These are phyloP conservation scores for Lucinisca nassula DNA, from an alignment of 2,888 invertebrate genomes.

Conservation along the genomic window DNA sequence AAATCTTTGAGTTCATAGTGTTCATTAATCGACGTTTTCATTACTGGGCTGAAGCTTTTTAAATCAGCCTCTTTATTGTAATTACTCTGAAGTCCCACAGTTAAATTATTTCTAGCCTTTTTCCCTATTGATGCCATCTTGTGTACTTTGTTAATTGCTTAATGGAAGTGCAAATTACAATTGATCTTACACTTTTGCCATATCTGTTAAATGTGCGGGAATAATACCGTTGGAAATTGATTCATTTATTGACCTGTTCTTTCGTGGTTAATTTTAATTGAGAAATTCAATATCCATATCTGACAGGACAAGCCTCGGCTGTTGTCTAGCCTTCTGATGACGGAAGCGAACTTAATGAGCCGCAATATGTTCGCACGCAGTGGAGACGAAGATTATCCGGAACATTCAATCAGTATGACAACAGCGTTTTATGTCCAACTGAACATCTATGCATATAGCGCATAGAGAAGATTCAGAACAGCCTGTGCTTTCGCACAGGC, in stretches of 20 bases:
- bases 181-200: neutral
- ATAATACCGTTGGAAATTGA: neutral
- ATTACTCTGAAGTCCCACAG: slow-evolving; percentile 16
- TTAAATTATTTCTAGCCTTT: neutral
- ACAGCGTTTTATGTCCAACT: too few relatives aligned
- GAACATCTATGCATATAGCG: too few relatives aligned
- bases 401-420: too few relatives aligned
- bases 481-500: too few relatives aligned
- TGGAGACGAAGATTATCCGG: too few relatives aligned
- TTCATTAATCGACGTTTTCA: slow-evolving; percentile 22
- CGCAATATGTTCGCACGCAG: too few relatives aligned
- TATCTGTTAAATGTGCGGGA: neutral
- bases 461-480: too few relatives aligned
- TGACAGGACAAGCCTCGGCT: neutral
- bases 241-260: neutral
- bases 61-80: neutral
- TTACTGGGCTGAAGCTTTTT: slow-evolving; percentile 47
- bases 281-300: neutral
- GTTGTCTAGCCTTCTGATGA: too few relatives aligned
- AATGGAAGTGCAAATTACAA: neutral
- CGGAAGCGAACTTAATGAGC: neutral
- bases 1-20: slow-evolving; percentile 51
- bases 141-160: neutral
- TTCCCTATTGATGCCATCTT: neutral
- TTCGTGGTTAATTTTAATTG: neutral